Conservation (phyloP, 2,113 vertebrate genomes). For the Dipodomys merriami region DNA sequence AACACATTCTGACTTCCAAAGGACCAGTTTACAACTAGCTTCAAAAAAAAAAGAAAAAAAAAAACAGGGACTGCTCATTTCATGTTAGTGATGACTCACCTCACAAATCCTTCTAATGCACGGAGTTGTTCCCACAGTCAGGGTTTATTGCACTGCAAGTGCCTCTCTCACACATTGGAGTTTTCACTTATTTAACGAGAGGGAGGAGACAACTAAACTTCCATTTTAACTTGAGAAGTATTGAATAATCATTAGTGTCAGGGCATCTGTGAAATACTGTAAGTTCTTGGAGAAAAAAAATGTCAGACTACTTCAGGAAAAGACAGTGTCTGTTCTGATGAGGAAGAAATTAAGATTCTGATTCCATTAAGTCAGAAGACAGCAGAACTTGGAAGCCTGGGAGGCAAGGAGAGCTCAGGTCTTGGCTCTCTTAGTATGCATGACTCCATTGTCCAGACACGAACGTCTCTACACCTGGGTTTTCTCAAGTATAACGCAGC, state of each 20-base stretch:
- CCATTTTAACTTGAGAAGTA: too few relatives aligned
- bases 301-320: too few relatives aligned
- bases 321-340: neutral
- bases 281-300: too few relatives aligned
- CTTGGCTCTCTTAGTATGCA: neutral
- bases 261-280: too few relatives aligned
- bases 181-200: too few relatives aligned
- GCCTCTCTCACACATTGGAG: too few relatives aligned
- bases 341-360: neutral
- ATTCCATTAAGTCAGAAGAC: neutral
- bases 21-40: conserved; percentile 13
- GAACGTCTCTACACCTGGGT: neutral
- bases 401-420: neutral
- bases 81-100: neutral
- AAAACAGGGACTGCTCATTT: too few relatives aligned
- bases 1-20: conserved; percentile 4
- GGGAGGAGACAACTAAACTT: neutral
- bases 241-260: too few relatives aligned
- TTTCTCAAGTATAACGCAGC: conserved; percentile 1
- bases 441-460: too few relatives aligned
- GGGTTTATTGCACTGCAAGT: conserved; percentile 38
- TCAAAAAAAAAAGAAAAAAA: neutral
- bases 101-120: neutral
- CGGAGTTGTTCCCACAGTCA: neutral
- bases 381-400: neutral